These are phyloP conservation scores for Anser brachyrhynchus DNA, from an alignment of 2,113 vertebrate genomes.

Conservation along the genomic window DNA sequence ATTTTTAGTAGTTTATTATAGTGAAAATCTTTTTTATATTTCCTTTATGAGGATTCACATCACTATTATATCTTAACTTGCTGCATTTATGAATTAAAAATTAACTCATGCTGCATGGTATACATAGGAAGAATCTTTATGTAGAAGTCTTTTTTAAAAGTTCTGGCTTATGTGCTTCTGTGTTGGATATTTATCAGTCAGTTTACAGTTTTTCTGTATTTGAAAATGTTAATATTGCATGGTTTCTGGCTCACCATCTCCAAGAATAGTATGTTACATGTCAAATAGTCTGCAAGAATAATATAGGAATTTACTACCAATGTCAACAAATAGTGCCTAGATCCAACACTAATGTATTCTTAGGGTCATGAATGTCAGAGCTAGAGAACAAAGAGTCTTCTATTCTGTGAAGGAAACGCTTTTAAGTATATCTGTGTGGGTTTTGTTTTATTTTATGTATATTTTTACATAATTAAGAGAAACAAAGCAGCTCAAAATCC, in stretches of 20 bases:
- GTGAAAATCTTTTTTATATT: accelerated
- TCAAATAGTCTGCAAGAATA: constrained; percentile 41
- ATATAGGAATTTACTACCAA: background rate
- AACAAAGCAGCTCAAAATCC: background rate
- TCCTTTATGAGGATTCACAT: background rate
- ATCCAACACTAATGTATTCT: constrained; percentile 19
- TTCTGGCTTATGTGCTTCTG: background rate
- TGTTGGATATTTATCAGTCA: background rate
- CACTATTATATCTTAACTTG: background rate
- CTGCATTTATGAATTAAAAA: background rate
- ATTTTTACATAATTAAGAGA: constrained; percentile 36
- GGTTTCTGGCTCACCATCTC: background rate
- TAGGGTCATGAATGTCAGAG: constrained; percentile 14
- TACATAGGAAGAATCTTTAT: too few relatives aligned
- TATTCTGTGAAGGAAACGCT: constrained; percentile 23
- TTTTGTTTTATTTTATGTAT: background rate
- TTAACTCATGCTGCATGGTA: background rate
- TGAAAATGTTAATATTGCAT: constrained; percentile 29
- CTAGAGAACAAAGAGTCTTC: background rate
- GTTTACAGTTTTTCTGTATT: background rate
- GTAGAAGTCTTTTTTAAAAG: accelerated
- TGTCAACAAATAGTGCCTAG: constrained; percentile 45
- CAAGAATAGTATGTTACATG: background rate
- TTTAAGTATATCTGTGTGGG: background rate
- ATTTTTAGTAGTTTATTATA: accelerated